Evolutionary conservation across 37 sponge, comb jelly and placozoan species (phyloP).

Genomic region (Ephydatia muelleri): DNA sequence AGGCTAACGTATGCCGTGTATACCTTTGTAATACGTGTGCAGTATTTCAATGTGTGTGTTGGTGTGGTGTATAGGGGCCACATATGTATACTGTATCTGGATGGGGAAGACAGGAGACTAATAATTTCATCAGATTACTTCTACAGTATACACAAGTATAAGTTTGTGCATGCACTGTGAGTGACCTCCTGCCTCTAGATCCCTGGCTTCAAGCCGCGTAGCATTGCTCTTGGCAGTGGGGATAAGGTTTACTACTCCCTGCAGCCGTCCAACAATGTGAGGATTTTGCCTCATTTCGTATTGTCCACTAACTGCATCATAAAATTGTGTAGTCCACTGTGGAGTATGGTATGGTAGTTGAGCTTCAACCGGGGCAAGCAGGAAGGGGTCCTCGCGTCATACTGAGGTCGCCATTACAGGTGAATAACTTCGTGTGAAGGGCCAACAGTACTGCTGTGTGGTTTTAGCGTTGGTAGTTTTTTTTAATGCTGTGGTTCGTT

Average conservation of each 20-base stretch:
- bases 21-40: no score
- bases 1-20: no score
- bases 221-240: slow-evolving; percentile 26
- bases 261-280: not conserved
- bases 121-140: no score
- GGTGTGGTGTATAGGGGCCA: no score
- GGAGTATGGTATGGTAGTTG: slow-evolving; percentile 59
- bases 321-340: not conserved
- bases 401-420: slow-evolving; percentile 56
- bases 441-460: not conserved
- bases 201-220: slow-evolving; percentile 8
- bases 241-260: slow-evolving; percentile 49
- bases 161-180: not conserved
- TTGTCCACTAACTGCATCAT: not conserved
- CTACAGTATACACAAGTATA: no score
- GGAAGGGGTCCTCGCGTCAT: slow-evolving; percentile 17
- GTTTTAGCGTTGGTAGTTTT: not conserved
- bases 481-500: not conserved
- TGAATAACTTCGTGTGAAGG: not conserved
- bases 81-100: no score
- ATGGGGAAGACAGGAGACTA: no score
- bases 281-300: not conserved
- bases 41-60: no score
- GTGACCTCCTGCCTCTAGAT: slow-evolving; percentile 7
- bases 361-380: slow-evolving; percentile 19